A percentile compares a stretch with the other conserved stretches of the same genome.
phyloP scores from a whole-genome alignment of 2,797 vertebrate genomes.

The Pteropus rufus region DNA sequence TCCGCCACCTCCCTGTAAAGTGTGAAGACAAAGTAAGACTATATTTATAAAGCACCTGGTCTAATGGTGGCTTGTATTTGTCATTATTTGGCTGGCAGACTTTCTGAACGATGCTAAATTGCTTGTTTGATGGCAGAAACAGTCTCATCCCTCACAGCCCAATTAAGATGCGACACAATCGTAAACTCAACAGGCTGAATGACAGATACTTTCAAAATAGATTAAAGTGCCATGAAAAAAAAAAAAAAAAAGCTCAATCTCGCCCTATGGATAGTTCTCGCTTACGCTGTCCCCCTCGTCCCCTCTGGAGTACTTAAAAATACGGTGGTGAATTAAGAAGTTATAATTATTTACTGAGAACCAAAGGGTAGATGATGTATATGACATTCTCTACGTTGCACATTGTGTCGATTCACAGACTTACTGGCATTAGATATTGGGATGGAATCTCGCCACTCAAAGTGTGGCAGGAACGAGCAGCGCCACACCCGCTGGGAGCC shows the following conservation, averaged over 20 bases:
- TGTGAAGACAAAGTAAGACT: too few species aligned
- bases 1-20: too few species aligned
- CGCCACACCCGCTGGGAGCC: fast-evolving
- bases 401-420: not conserved
- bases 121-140: not conserved
- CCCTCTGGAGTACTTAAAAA: not conserved
- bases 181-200: not conserved
- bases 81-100: not conserved
- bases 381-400: not conserved
- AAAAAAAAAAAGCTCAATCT: not conserved
- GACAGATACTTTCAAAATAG: not conserved
- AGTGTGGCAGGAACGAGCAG: not conserved
- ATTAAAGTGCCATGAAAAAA: not conserved
- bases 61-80: not conserved
- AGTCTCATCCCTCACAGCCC: not conserved
- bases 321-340: not conserved
- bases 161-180: not conserved
- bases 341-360: not conserved
- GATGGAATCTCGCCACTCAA: not conserved
- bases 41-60: not conserved
- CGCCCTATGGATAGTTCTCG: not conserved
- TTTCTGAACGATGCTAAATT: not conserved
- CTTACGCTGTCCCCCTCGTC: not conserved
- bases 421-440: not conserved
- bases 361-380: not conserved